Base-by-base conservation (phyloP, 2,113 vertebrate genomes). In the Reinhardtius hippoglossoides region DNA sequence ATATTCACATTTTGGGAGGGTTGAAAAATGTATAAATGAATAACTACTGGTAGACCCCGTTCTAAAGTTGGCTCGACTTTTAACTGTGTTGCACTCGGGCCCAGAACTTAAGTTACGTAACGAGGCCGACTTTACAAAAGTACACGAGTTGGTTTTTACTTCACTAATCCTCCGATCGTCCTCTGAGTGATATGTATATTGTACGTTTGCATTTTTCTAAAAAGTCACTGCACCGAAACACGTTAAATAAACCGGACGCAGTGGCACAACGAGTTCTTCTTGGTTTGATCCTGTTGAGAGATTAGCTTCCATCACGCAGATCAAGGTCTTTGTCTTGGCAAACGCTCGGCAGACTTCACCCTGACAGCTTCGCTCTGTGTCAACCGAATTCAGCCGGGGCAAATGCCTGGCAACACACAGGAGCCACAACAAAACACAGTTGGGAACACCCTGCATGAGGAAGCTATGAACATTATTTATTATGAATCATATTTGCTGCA, bases 201-300 rank as follows among this genome's bases (percentile, higher is more conserved):
- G 9, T 2, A n/a, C 12, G n/a, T 13, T 9, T 14, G 7, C 35
- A 35, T 50, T 52, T 74, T 50, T 23, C 5, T 10, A 23, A 18
- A 15, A 16, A 20, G 15, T n/a, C 4, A 40, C 14, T 61, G 54
- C n/a, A 62, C 42, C 1, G 23, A 55, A 37, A 54, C 31, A 16
- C 15, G 10, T 8, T 10, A 7, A 24, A 70, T 52, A 56, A 48
- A 6, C 15, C 2, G 14, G 14, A 52, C 62, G 60, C 74, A 64
- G 85, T 40, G 67, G 77, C 80, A 78, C 59, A 86, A 87, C 92
- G 73, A 70, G 91, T 91, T 92, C 85, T 77, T 91, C 89, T 66
- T 65, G 79, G 82, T 92, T 76, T 31, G 8, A 40, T 6, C 66
- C 74, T 61, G 88, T 48, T 86, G 87, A 85, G 40, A 84, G 87